Base-by-base conservation (phyloP, 1,140 invertebrate genomes). In the Hestina assimilis region DNA sequence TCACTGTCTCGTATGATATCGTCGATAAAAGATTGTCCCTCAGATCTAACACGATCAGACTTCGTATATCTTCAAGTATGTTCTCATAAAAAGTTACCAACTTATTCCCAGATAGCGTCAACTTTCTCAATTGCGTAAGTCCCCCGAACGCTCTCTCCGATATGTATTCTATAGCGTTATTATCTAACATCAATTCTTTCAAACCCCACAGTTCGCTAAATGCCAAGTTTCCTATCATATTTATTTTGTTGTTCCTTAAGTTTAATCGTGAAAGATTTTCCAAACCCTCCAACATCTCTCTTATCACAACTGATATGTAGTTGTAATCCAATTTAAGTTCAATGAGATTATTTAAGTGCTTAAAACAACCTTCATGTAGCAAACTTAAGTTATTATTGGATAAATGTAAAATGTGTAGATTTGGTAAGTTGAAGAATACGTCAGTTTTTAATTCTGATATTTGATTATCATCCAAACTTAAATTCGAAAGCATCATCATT, bases 351-450 rank as follows among this genome's bases (percentile, higher is more conserved):
- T 89, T 89, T 58, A 95, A 83, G 40, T 94, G 90, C 46, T 90
- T 91, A 72, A 96, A 95, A 7, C 94, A 93, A n/a, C 91, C 90
- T 67, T 95, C 94, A 63, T 94, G 93, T 15, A 96, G 79, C 8
- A 92, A 87, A 51, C 91, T 92, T 23, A 96, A 90, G 64, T 94
- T 93, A 80, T 96, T 96, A 12, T 90, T 89, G 45, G 93, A 92
- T 54, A 96, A 77, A 69, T 90, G 91, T 19, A 96, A 82, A 19
- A 91, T 89, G 52, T 91, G 90, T 60, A 95, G 82, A 11, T 90
- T 90, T 0, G 93, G 93, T 14, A 95, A 73, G 65, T 93, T 92
- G 4, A 92, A 90, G 72, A 96, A 95, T 0, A 93, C 92, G 54
- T 92, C 91, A 23, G 93, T 90, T 66, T 92, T 92, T 41, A 96